phyloP scores from a whole-genome alignment of 1,140 invertebrate genomes.

The Triops cancriformis region DNA sequence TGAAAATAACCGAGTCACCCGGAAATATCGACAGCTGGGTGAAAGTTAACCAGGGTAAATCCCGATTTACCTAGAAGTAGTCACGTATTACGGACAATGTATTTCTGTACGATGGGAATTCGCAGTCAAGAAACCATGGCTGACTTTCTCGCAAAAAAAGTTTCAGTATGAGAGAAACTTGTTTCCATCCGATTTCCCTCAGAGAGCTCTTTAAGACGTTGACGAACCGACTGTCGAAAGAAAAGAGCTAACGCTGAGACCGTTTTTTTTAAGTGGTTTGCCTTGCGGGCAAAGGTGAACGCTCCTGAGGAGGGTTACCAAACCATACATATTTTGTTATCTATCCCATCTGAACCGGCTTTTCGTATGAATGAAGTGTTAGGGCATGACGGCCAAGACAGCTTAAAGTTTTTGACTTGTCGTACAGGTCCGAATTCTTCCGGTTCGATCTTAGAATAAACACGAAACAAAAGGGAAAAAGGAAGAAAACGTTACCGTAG shows the following conservation, averaged over 20 bases:
- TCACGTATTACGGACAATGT: background rate
- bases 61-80: no score
- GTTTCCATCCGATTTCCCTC: background rate
- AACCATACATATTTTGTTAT: background rate
- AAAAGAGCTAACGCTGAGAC: background rate
- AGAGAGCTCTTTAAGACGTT: no score
- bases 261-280: background rate
- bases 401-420: no score
- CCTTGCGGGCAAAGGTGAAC: background rate
- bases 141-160: background rate
- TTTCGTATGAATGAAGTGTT: background rate
- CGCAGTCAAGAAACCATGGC: background rate
- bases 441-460: no score
- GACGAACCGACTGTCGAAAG: background rate
- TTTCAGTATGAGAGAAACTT: background rate
- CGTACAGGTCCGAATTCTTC: no score
- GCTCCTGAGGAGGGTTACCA: background rate
- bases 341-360: background rate
- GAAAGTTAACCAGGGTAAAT: no score
- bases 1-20: no score
- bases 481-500: background rate
- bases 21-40: no score
- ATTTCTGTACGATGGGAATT: background rate
- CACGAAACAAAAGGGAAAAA: no score
- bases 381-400: background rate